phyloP scores from a whole-genome alignment of 2,797 vertebrate genomes.

The Orestias chungarensis region DNA sequence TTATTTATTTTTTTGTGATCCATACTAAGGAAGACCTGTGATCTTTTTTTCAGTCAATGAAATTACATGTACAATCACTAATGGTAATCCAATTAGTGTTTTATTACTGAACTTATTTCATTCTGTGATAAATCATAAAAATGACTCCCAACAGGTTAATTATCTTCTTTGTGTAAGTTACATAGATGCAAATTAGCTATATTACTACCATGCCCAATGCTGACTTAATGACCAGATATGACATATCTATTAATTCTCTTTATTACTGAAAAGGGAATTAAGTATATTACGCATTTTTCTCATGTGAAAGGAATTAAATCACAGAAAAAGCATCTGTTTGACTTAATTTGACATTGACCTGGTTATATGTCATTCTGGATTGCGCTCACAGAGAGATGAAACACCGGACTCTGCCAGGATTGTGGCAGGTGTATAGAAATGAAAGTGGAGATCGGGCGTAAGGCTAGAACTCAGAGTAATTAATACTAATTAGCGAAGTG shows the following conservation, averaged over 20 bases:
- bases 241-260: constrained; percentile 62
- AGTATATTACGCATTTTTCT: constrained; percentile 30
- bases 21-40: constrained; percentile 1
- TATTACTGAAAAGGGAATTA: constrained; percentile 57
- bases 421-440: constrained; percentile 45
- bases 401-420: constrained; percentile 53
- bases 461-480: constrained; percentile 80
- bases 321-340: background rate
- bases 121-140: constrained; percentile 71
- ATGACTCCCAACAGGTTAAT: constrained; percentile 73
- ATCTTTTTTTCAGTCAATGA: constrained; percentile 9
- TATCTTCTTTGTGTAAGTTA: constrained; percentile 59
- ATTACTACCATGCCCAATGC: constrained; percentile 37
- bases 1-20: too few relatives aligned
- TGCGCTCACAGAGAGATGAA: constrained; percentile 29
- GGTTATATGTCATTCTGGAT: constrained; percentile 37
- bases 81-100: constrained; percentile 55
- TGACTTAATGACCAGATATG: constrained; percentile 65
- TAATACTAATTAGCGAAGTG: constrained; percentile 78
- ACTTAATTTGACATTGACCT: constrained; percentile 36
- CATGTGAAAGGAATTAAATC: constrained; percentile 21
- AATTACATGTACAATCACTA: constrained; percentile 37
- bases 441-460: constrained; percentile 68
- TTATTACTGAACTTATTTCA: constrained; percentile 63
- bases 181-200: constrained; percentile 70